Conservation (phyloP, 2,113 vertebrate species). For the Thinocorus orbignyianus region DNA sequence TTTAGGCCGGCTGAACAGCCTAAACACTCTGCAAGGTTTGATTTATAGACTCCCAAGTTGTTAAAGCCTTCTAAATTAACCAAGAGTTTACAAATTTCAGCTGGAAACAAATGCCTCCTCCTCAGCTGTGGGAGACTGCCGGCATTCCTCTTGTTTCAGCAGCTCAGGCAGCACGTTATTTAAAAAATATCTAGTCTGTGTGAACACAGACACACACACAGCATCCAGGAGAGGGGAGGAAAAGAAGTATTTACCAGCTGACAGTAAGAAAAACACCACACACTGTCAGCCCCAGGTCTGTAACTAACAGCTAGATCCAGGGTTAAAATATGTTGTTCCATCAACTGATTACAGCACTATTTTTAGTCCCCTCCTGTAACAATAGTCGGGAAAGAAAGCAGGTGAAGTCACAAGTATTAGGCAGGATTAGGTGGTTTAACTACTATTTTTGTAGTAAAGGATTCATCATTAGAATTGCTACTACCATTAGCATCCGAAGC, state of each 20-base stretch:
- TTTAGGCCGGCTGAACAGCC: neutral
- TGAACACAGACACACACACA: neutral
- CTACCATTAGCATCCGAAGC: constrained; percentile 26
- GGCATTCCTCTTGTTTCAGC: neutral
- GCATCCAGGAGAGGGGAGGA: neutral
- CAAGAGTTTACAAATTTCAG: neutral
- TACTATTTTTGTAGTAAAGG: constrained; percentile 50
- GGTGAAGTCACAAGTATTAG: constrained; percentile 49
- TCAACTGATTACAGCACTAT: constrained; percentile 17
- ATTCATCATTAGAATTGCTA: constrained; percentile 39
- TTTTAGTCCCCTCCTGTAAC: constrained; percentile 29
- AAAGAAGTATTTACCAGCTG: neutral
- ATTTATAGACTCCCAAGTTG: neutral
- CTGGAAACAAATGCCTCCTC: constrained; percentile 27
- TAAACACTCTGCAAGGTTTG: neutral
- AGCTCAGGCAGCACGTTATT: neutral
- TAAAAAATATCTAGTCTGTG: neutral
- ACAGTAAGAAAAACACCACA: neutral
- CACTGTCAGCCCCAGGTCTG: neutral
- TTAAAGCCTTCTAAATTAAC: neutral
- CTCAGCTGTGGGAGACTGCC: neutral
- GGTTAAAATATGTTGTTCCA: constrained; percentile 16
- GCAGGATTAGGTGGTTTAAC: constrained; percentile 59
- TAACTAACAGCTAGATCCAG: neutral
- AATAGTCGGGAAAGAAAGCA: constrained; percentile 38